Conservation (phyloP, 1,140 invertebrate genomes). For the Orussus abietinus region DNA sequence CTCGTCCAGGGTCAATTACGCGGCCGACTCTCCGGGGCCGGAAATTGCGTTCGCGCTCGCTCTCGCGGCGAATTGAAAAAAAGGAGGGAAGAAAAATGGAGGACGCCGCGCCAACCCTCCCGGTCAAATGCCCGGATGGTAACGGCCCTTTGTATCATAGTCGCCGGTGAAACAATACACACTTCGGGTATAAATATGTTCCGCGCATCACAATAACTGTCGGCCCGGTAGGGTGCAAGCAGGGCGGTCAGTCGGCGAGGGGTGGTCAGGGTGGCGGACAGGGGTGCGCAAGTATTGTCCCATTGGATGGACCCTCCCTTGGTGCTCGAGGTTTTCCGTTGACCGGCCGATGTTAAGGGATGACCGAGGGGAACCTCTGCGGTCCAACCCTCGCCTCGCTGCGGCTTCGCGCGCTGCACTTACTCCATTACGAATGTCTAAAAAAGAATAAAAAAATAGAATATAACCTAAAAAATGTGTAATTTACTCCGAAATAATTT, state of each 20-base stretch:
- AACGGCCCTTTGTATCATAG: conserved; percentile 21
- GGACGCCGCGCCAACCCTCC: neutral
- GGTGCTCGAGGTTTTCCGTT: no score
- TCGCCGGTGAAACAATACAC: conserved; percentile 33
- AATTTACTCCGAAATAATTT: no score
- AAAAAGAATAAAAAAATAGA: no score
- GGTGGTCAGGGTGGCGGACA: no score
- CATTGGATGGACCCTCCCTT: neutral
- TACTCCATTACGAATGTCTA: no score
- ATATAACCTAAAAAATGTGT: no score
- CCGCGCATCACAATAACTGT: conserved; percentile 30
- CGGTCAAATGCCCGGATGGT: conserved; percentile 7
- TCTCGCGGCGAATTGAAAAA: conserved; percentile 28
- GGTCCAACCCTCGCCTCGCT: conserved; percentile 11
- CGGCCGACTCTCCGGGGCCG: conserved; percentile 21
- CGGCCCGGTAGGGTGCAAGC: conserved; percentile 1
- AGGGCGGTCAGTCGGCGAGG: no score
- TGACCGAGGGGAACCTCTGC: conserved; percentile 16
- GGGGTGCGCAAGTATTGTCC: conserved; percentile 34
- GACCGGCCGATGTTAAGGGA: conserved; percentile 31
- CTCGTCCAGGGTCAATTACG: conserved; percentile 19
- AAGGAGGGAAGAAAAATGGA: conserved; percentile 2
- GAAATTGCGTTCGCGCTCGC: conserved; percentile 33
- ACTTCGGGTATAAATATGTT: conserved; percentile 33
- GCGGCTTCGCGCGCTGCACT: conserved; percentile 11